Evolutionary conservation across 2,888 invertebrate genomes (phyloP).

Genomic region (Cheilosia impressa): DNA sequence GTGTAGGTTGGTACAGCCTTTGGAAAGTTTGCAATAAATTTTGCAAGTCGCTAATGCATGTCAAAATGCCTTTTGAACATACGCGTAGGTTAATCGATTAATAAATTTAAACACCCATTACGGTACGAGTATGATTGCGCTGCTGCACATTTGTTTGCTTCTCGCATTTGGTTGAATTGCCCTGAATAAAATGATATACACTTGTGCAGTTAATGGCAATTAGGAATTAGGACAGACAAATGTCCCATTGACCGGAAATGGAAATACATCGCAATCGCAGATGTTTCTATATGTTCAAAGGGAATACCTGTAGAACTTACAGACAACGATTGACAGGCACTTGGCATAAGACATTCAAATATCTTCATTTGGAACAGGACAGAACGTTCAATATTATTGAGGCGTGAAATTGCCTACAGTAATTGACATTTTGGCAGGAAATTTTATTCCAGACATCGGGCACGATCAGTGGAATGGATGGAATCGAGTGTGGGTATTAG

Average conservation of each 20-base stretch:
- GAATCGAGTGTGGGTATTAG: not conserved
- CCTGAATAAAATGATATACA: not conserved
- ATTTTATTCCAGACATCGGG: not conserved
- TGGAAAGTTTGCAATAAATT: no score
- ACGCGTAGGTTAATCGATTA: no score
- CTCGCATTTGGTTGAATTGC: not conserved
- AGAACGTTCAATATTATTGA: constrained; percentile 8
- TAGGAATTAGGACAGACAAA: not conserved
- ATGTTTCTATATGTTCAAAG: not conserved
- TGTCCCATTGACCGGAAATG: not conserved
- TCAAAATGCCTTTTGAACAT: no score
- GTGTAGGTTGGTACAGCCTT: no score
- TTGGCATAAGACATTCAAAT: not conserved
- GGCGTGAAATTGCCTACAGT: constrained; percentile 9
- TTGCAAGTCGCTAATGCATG: no score
- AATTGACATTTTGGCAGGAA: constrained; percentile 5
- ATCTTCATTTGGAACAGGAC: constrained; percentile 1
- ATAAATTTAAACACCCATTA: no score
- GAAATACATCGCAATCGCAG: not conserved
- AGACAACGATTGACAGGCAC: not conserved
- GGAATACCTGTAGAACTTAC: not conserved
- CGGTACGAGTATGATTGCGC: no score
- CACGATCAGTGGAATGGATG: not conserved
- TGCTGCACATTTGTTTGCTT: no score
- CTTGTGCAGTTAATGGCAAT: not conserved